Conservation (phyloP, 37 sponge, comb jelly and placozoan species). For the Oscarella lobularis region DNA sequence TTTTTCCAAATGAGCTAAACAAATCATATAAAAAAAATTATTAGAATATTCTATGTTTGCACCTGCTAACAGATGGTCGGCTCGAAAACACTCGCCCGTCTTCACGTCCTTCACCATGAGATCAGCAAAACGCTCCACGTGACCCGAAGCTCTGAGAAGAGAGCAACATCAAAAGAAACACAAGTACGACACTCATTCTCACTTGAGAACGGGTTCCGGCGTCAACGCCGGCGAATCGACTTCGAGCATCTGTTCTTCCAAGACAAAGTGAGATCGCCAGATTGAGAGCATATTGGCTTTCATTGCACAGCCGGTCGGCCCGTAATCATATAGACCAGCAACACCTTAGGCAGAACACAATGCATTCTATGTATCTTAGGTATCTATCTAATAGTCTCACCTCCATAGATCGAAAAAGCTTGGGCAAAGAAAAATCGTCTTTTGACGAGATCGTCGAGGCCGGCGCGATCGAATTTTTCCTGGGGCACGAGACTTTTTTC, state of each 20-base stretch:
- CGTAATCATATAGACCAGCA: slow-evolving; percentile 91
- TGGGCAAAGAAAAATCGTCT: slow-evolving; percentile 76
- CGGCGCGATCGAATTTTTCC: slow-evolving; percentile 47
- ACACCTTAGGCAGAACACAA: slow-evolving; percentile 45
- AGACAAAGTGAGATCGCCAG: slow-evolving; percentile 92
- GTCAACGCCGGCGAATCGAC: slow-evolving; percentile 74
- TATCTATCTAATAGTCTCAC: slow-evolving; percentile 4
- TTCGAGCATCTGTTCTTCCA: slow-evolving; percentile 86
- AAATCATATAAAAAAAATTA: not conserved
- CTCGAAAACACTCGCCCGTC: slow-evolving; percentile 90
- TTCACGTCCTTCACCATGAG: slow-evolving; percentile 87
- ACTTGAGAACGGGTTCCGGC: slow-evolving; percentile 74
- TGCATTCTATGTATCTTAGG: not conserved
- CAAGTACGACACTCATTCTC: slow-evolving; percentile 1
- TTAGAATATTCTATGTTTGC: not conserved
- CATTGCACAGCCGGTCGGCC: slow-evolving; percentile 95
- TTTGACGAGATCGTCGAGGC: slow-evolving; percentile 75
- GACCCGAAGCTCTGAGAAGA: slow-evolving; percentile 67
- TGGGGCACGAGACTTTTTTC: slow-evolving; percentile 46
- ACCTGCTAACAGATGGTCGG: slow-evolving; percentile 75
- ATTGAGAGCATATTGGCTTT: slow-evolving; percentile 66
- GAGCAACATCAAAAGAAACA: not conserved
- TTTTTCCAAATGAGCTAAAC: slow-evolving; percentile 28
- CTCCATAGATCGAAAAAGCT: slow-evolving; percentile 87
- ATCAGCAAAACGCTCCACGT: slow-evolving; percentile 86